Evolutionary conservation across 2,113 vertebrate species (phyloP), one percentile per base, ranked within the genome.

Genomic region (Gambusia affinis): DNA sequence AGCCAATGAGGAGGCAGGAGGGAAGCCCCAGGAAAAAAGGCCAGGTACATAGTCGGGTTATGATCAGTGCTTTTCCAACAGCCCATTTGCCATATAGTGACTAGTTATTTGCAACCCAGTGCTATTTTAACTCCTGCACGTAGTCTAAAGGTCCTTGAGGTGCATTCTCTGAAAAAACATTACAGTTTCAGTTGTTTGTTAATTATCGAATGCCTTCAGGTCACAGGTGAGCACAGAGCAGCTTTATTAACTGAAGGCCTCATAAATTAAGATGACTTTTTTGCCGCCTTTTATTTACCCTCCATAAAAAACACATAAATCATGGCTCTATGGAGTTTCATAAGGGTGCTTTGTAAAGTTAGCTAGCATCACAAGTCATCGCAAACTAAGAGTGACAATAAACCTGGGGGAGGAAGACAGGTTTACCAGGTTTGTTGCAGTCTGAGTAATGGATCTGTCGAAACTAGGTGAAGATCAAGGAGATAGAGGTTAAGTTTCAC

Each of bases 11-110:
- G 96, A 96, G 44, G 1, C 78, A 73, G 94, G 90, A 75, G 97
- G 95, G 67, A 89, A 89, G 0, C 1, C 79, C 0, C 37, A 89
- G 86, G 97, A 95, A 91, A 96, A 96, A 83, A 96, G 96, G 92
- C 93, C 95, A 28, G 97, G 97, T 98, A 92, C 0, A 70, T 15
- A 51, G 65, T 37, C 19, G 27, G 30, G n/a, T 64, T 12, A 3
- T 68, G 42, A 10, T 64, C 28, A 29, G 8, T n/a, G 51, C 51
- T 54, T n/a, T 19, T 10, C 24, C 22, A 57, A 57, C 22, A 57
- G 8, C 51, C 22, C 2, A 11, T 57, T n/a, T 24, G 7, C 17
- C 24, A 57, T 57, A 47, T 47, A 17, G 15, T 47, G 44, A 19
- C 17, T 47, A 47, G 22, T 19, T n/a, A 57, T 24, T 24, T 22